Evolutionary conservation across 2,888 invertebrate genomes (phyloP), one percentile per base, ranked within the genome.

Genomic region (Leptopterna dolabrata): DNA sequence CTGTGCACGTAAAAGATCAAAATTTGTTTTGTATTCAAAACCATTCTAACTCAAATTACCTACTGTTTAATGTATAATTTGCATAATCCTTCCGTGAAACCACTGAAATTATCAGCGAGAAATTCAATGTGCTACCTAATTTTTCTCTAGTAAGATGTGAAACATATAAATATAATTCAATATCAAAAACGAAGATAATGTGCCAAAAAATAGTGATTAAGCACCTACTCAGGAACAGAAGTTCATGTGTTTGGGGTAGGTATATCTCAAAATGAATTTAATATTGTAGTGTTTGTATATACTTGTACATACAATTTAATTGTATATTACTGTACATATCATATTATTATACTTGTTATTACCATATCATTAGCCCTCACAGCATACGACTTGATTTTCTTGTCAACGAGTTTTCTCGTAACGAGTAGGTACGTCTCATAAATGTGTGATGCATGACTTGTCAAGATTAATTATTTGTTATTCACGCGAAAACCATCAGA

Each of bases 251-350:
- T 14, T 7, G 19, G 30, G 41, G 11, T 71, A n/a, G n/a, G 29
- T 19, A 73, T 19, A 73, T 4, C 29, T 19, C 70, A 3, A 63
- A 24, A 63, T 9, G 27, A 24, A 7, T 0, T 7, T 3, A n/a
- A n/a, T 24, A 16, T 63, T 63, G 36, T 36, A 16, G 2, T 36
- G 1, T 36, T 36, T 73, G 73, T 73, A 73, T 11, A 73, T 36
- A 73, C 27, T 73, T 41, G 41, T 36, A 73, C 14, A 36, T 73
- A 73, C 0, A 6, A n/a, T 73, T 41, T 41, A 19, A 30, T 36
- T 73, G 73, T 73, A 73, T 30, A 73, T 36, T 36, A 36, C 36
- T 73, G 73, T 73, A 73, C 73, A 73, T 73, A 73, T 73, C 73
- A 73, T 63, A 9, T n/a, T n/a, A n/a, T n/a, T n/a, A 55, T 63